Evolutionary conservation across 2,797 vertebrate species (phyloP).

Genomic region (Capromys pilorides): DNA sequence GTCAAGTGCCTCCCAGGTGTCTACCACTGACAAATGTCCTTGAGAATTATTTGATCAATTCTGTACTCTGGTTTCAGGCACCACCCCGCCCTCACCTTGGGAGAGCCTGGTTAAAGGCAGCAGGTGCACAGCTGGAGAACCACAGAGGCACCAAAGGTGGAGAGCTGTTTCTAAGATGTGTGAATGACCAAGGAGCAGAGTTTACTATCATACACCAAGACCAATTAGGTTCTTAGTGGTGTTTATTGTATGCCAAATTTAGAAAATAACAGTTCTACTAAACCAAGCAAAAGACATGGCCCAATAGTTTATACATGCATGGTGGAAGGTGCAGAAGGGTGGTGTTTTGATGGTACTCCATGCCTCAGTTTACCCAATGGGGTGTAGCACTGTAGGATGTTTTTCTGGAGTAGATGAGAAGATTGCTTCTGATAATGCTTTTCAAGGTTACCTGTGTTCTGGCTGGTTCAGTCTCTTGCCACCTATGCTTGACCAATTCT

Average conservation of each 20-base stretch:
- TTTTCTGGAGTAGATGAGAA: neutral
- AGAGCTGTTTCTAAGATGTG: neutral
- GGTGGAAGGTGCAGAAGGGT: neutral
- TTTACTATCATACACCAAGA: neutral
- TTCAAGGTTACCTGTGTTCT: neutral
- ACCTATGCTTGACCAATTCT: neutral
- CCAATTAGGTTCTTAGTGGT: neutral
- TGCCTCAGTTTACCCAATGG: slow-evolving; percentile 41
- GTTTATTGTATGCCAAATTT: neutral
- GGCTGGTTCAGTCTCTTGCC: neutral
- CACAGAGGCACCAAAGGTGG: neutral
- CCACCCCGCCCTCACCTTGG: neutral
- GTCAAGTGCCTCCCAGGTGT: slow-evolving; percentile 24
- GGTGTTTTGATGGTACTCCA: neutral
- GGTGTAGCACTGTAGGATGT: neutral
- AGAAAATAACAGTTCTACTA: neutral
- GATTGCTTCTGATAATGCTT: neutral
- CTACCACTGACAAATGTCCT: neutral
- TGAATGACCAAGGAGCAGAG: neutral
- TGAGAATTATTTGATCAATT: slow-evolving; percentile 45
- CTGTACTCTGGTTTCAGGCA: slow-evolving; percentile 35
- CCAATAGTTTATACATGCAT: too few species aligned
- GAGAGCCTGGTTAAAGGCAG: neutral
- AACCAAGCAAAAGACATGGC: neutral
- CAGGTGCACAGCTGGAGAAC: neutral